Evolutionary conservation across 2,888 invertebrate species (phyloP).

Genomic region (Limnephilus auricula): DNA sequence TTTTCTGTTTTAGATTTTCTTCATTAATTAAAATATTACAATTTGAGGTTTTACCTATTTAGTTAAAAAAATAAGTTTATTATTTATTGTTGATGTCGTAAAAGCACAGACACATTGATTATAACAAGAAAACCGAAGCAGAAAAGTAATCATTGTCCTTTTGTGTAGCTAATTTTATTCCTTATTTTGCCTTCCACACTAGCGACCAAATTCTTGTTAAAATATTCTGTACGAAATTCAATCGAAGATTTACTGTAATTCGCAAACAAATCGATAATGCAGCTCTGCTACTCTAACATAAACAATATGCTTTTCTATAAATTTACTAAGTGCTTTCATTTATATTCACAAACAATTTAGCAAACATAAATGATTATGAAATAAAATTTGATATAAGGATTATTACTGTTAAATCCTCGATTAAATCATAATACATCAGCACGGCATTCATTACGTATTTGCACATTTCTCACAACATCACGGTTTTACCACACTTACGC

Average conservation of each 20-base stretch:
- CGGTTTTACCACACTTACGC: too few species aligned
- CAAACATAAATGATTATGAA: too few species aligned
- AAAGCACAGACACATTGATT: background rate
- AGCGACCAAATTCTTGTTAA: background rate
- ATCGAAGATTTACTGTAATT: background rate
- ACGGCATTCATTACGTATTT: too few species aligned
- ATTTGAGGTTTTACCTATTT: too few species aligned
- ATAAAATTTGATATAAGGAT: too few species aligned
- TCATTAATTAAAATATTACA: too few species aligned
- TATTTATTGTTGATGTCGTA: background rate
- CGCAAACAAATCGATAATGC: background rate
- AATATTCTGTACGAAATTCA: background rate
- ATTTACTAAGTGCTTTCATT: background rate
- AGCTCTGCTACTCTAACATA: background rate
- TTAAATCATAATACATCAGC: too few species aligned
- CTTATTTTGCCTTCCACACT: background rate
- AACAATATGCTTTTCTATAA: background rate
- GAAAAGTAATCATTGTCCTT: background rate
- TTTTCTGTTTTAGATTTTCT: too few species aligned
- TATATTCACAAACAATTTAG: background rate
- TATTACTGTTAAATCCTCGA: too few species aligned
- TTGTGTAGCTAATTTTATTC: background rate
- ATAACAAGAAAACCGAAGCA: background rate
- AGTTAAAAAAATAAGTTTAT: too few species aligned
- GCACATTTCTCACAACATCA: too few species aligned